Evolutionary conservation across 2,113 vertebrate genomes (phyloP).

Genomic region (Myrmecobius fasciatus): DNA sequence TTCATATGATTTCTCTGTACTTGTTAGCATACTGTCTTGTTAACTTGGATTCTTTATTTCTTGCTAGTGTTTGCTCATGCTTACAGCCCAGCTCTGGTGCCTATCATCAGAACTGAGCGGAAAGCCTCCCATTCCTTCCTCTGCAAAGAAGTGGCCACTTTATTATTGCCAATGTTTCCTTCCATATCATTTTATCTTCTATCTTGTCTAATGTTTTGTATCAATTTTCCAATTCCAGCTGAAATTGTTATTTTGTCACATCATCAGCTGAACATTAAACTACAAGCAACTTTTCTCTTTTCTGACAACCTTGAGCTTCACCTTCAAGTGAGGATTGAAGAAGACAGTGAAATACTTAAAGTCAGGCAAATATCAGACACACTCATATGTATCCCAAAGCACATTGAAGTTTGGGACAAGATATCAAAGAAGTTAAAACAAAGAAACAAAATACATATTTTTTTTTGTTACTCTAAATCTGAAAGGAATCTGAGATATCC

Average conservation of each 20-base stretch:
- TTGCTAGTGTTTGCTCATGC: constrained; percentile 58
- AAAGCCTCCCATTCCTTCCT: constrained; percentile 38
- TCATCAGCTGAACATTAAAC: constrained; percentile 73
- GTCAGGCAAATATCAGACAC: constrained; percentile 24
- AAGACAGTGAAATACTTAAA: constrained; percentile 4
- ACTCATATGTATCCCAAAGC: no score
- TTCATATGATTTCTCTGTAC: constrained; percentile 67
- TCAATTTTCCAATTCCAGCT: constrained; percentile 56
- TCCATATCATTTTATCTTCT: constrained; percentile 63
- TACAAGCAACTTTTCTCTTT: constrained; percentile 49
- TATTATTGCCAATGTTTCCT: constrained; percentile 54
- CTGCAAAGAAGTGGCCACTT: constrained; percentile 40
- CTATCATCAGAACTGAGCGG: neutral
- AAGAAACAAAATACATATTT: neutral
- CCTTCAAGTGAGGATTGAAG: constrained; percentile 62
- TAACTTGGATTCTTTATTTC: constrained; percentile 66
- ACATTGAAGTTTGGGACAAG: neutral
- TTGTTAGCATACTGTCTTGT: constrained; percentile 68
- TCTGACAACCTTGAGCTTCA: constrained; percentile 78
- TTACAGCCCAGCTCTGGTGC: constrained; percentile 21
- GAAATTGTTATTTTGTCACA: constrained; percentile 73
- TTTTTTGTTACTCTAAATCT: neutral
- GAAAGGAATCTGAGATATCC: neutral
- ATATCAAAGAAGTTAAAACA: neutral
- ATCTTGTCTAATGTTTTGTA: constrained; percentile 54